Evolutionary conservation across 2,113 vertebrate species (phyloP).

Genomic region (Cryptomyrus ogoouensis): DNA sequence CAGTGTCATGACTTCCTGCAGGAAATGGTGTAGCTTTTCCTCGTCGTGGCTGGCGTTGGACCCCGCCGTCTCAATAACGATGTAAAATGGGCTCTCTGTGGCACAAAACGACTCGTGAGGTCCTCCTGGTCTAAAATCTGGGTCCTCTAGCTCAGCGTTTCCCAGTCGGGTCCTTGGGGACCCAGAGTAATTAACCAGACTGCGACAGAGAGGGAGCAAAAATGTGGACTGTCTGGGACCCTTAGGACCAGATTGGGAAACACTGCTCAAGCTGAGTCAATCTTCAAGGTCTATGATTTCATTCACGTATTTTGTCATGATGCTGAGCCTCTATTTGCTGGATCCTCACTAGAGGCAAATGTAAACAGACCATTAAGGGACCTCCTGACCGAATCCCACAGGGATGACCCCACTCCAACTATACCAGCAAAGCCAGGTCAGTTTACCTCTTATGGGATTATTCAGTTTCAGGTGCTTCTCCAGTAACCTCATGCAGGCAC

Average conservation of each 20-base stretch:
- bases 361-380: background rate
- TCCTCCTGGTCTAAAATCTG: background rate
- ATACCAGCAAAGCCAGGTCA: background rate
- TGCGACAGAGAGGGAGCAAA: background rate
- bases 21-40: constrained; percentile 78
- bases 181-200: background rate
- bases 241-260: background rate
- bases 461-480: constrained; percentile 70
- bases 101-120: background rate
- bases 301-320: background rate
- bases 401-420: background rate
- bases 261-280: background rate
- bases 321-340: background rate
- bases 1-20: constrained; percentile 66
- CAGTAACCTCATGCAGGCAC: constrained; percentile 79
- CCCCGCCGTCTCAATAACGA: constrained; percentile 87
- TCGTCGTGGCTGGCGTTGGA: constrained; percentile 70
- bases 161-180: background rate
- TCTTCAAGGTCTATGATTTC: background rate
- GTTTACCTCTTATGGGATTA: constrained; percentile 76
- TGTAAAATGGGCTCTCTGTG: constrained; percentile 81
- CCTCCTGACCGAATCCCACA: background rate
- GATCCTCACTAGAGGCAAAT: background rate
- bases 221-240: background rate
- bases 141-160: background rate